Percentiles rank a stretch among this genome's conserved stretches.
Conservation (phyloP, 2,888 invertebrate species). For the Atrina japonica region DNA sequence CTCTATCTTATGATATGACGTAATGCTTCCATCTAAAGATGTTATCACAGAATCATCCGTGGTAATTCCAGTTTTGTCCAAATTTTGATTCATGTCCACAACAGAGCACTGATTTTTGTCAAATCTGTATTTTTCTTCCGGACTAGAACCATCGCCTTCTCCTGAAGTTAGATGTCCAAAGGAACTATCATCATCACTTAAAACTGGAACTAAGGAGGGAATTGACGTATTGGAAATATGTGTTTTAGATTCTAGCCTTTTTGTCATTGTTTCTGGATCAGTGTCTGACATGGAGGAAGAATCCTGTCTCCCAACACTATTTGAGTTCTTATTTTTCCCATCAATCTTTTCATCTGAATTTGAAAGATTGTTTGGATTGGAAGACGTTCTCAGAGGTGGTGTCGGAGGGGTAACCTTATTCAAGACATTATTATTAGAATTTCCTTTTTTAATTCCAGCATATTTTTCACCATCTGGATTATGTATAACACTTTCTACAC, state of each 20-base stretch:
- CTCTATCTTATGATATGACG: not conserved
- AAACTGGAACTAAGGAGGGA: slow-evolving; percentile 70
- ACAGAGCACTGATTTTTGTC: slow-evolving; percentile 11
- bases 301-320: slow-evolving; percentile 44
- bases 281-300: slow-evolving; percentile 69
- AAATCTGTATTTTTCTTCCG: slow-evolving; percentile 4
- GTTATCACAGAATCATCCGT: not conserved
- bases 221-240: slow-evolving; percentile 67
- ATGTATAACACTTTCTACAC: slow-evolving; percentile 68
- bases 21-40: slow-evolving; percentile 21
- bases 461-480: slow-evolving; percentile 57
- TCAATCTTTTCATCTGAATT: slow-evolving; percentile 16
- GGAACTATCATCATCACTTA: slow-evolving; percentile 60
- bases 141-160: slow-evolving; percentile 6
- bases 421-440: slow-evolving; percentile 49
- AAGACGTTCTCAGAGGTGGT: slow-evolving; percentile 59
- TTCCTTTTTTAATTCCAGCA: slow-evolving; percentile 54
- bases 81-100: slow-evolving; percentile 36
- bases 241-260: slow-evolving; percentile 72
- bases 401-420: slow-evolving; percentile 60
- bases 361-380: slow-evolving; percentile 32
- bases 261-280: slow-evolving; percentile 72
- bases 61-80: not conserved
- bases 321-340: slow-evolving; percentile 21
- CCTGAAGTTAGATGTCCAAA: slow-evolving; percentile 20